Base-by-base conservation (phyloP, 2,888 invertebrate genomes). In the Polyploca ridens region DNA sequence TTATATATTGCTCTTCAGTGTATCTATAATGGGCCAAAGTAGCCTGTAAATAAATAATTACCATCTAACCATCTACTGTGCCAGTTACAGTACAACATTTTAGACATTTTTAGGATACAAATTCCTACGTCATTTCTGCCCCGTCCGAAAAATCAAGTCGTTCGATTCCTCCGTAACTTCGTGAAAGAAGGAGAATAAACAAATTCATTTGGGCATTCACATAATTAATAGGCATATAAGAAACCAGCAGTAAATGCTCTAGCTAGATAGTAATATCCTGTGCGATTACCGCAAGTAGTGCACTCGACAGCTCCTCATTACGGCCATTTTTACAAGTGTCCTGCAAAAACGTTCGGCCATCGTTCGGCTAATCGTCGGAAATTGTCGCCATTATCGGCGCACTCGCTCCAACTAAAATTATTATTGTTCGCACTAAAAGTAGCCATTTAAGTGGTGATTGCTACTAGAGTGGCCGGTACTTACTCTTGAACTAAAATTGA, bases 341-440 rank as follows among this genome's bases (percentile, higher is more conserved):
- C 89, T 82, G 88, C 83, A 85, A 87, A 88, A 91, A 87, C 61
- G 61, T 16, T 83, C 85, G 84, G 75, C 84, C 83, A 79, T 76
- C 83, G 83, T 78, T 83, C 86, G 84, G 78, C 89, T 93, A 93
- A 94, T 93, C 88, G 93, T 90, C 90, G 93, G 93, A 93, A 93
- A 94, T 93, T 89, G 93, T 88, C 81, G 86, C 92, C 92, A 93
- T 93, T 92, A 93, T 90, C 86, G 90, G 87, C 83, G 86, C 91
- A 89, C 90, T 92, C 90, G 86, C 82, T 88, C 79, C 88, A 89
- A 91, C 93, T 93, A 91, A 91, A 93, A 91, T 91, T 88, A 92
- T 93, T 90, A 93, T 94, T 93, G 94, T 93, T 91, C 93, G 86
- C 86, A 85, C 87, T 92, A 89, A 93, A 90, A 92, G 93, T 90